Evolutionary conservation across 2,888 invertebrate genomes (phyloP).

Genomic region (Ctena decussata): DNA sequence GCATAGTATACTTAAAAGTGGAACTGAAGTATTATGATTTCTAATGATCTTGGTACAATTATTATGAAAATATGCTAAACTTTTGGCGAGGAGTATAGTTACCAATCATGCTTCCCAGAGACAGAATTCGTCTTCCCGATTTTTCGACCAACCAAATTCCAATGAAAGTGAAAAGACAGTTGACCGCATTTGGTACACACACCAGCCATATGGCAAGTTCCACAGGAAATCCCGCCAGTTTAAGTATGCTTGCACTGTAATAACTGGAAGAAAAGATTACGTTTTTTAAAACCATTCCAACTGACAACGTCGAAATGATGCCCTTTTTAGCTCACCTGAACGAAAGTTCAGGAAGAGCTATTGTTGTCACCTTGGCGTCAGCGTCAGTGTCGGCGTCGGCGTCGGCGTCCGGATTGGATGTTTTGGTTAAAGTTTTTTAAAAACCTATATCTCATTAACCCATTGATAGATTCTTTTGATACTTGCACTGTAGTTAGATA

Average conservation of each 20-base stretch:
- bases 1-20: too few relatives aligned
- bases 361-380: neutral
- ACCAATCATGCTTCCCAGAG: slow-evolving; percentile 83
- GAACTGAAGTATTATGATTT: too few relatives aligned
- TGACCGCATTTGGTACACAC: slow-evolving; percentile 86
- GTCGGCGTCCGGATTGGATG: too few relatives aligned
- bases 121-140: slow-evolving; percentile 86
- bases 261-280: slow-evolving; percentile 84
- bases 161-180: slow-evolving; percentile 87
- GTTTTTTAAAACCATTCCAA: too few relatives aligned
- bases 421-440: too few relatives aligned
- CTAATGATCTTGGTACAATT: too few relatives aligned
- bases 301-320: too few relatives aligned
- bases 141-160: slow-evolving; percentile 88
- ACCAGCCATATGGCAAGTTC: slow-evolving; percentile 88
- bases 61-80: too few relatives aligned
- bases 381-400: neutral
- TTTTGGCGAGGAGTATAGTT: neutral
- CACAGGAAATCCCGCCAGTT: slow-evolving; percentile 87
- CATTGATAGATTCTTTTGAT: too few relatives aligned
- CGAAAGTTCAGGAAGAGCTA: neutral
- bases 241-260: slow-evolving; percentile 88
- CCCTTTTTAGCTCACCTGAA: neutral
- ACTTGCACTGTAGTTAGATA: too few relatives aligned
- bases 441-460: too few relatives aligned